Conservation (phyloP, 2,113 vertebrate species). For the Eidolon helvum region DNA sequence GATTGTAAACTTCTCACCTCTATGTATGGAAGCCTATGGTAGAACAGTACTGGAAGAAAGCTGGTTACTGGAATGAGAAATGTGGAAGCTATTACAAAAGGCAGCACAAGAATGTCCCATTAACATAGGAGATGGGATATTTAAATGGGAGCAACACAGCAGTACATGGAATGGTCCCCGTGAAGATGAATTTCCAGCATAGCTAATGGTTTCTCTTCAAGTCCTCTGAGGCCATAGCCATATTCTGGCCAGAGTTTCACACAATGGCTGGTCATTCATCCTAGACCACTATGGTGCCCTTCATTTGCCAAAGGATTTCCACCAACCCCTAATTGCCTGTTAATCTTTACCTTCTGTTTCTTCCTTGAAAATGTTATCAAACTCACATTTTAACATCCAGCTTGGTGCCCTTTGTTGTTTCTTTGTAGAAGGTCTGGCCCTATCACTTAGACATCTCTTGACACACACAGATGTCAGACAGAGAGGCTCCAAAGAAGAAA, state of each 20-base stretch:
- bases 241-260: not conserved
- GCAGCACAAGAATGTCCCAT: not conserved
- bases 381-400: not conserved
- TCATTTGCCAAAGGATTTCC: not conserved
- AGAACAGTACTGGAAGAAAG: not conserved
- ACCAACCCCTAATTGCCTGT: not conserved
- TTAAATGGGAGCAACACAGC: not conserved
- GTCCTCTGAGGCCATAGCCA: not conserved
- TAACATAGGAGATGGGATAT: not conserved
- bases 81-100: not conserved
- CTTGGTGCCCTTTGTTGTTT: not conserved
- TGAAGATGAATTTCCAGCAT: not conserved
- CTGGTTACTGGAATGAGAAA: not conserved
- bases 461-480: not conserved
- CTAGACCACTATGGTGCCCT: not conserved
- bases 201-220: not conserved
- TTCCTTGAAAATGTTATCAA: not conserved
- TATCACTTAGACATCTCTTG: not conserved
- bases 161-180: not conserved
- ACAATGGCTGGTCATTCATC: not conserved
- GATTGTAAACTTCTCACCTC: not conserved
- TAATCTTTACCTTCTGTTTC: not conserved
- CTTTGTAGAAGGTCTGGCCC: not conserved
- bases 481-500: not conserved
- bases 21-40: not conserved